Evolutionary conservation across 2,888 invertebrate species (phyloP), one percentile per base, ranked within the genome.

Genomic region (Limnephilus rhombicus): DNA sequence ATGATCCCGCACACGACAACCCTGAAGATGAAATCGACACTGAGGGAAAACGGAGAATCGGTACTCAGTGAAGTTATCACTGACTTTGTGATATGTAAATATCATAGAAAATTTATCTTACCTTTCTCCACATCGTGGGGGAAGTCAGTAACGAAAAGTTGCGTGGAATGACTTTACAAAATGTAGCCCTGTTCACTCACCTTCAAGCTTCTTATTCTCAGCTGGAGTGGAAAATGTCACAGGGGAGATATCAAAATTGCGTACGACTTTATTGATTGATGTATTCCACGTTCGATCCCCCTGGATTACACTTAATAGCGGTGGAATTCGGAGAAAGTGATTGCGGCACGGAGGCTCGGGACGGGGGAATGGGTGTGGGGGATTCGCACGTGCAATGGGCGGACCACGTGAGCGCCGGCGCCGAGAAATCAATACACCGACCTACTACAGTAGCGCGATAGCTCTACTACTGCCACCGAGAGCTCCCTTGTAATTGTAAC

Each of bases 391-490:
- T 87, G 49, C 80, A 41, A 53, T 24, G 87, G 91, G 91, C 87
- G 41, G 85, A 41, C 34, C 90, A 85, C 90, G 90, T 68, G 90
- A 49, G 91, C 91, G 91, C 87, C 86, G 86, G 91, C 91, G 91
- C 87, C 91, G 91, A 53, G 49, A 91, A 91, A 91, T 91, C 91
- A 91, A 91, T 91, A 91, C 90, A 86, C 86, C 86, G 45, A 29
- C 86, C 45, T 45, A 45, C 86, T 45, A 68, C 68, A 9, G 68
- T 24, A 68, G 24, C 68, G 68, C 68, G 68, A n/a, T n/a, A n/a
- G n/a, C n/a, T 24, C 68, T 11, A 24, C 2, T n/a, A 34, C 18
- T 82, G 82, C 82, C 82, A 9, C 24, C 18, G 24, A 24, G 24
- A 68, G 68, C 68, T 68, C 68, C 2, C 9, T 11, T 68, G 68